These are phyloP conservation scores for Takifugu flavidus DNA, from an alignment of 2,113 vertebrate genomes.

Conservation along the genomic window DNA sequence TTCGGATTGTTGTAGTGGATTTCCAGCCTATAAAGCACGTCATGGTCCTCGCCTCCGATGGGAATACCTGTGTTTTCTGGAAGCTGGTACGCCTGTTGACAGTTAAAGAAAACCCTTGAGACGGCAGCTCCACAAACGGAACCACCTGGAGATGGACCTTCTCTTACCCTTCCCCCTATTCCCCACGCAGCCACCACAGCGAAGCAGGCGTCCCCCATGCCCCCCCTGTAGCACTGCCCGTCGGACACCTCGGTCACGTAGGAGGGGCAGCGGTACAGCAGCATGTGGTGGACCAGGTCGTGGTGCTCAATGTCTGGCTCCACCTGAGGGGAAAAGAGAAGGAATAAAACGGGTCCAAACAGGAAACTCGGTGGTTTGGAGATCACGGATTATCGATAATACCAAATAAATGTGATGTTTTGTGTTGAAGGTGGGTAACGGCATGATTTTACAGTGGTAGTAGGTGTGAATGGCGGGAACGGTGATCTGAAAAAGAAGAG, in stretches of 20 bases:
- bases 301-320: constrained; percentile 66
- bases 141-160: not conserved
- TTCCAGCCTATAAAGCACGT: constrained; percentile 74
- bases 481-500: constrained; percentile 64
- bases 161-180: constrained; percentile 79
- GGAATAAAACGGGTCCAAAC: not conserved
- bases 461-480: constrained; percentile 71
- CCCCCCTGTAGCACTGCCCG: constrained; percentile 59
- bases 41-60: constrained; percentile 64
- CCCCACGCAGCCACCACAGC: constrained; percentile 77
- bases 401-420: constrained; percentile 82
- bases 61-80: constrained; percentile 69
- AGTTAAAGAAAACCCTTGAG: not conserved
- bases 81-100: constrained; percentile 35
- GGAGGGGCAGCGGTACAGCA: constrained; percentile 76
- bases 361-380: not conserved
- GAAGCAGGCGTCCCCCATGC: constrained; percentile 60
- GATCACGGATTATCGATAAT: not conserved
- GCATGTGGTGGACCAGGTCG: constrained; percentile 78
- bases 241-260: constrained; percentile 51
- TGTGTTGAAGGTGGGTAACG: constrained; percentile 58
- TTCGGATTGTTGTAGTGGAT: constrained; percentile 82
- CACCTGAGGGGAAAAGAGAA: constrained; percentile 60
- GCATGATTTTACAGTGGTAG: constrained; percentile 79
- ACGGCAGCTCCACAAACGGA: not conserved